These are phyloP conservation scores for Otis tarda DNA, from an alignment of 2,113 vertebrate species.

Conservation along the genomic window DNA sequence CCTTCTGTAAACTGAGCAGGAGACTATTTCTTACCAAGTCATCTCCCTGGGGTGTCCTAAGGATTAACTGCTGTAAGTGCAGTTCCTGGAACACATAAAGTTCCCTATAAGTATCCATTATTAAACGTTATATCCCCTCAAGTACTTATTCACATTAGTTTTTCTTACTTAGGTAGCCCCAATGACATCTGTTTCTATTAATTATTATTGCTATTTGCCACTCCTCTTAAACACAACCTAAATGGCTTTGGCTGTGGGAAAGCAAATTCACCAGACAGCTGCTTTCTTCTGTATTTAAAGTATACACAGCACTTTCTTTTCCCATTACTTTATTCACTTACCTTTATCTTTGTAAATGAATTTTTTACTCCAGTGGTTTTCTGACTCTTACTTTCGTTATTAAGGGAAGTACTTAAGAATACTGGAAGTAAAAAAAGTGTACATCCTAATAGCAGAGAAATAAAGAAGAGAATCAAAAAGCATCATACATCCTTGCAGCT, in stretches of 20 bases:
- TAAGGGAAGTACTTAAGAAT: neutral
- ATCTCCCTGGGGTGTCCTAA: neutral
- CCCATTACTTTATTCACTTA: neutral
- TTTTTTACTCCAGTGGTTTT: neutral
- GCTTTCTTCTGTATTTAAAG: constrained; percentile 13
- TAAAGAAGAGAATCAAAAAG: neutral
- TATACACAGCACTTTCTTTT: neutral
- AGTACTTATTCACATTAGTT: constrained; percentile 19
- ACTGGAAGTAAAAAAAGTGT: neutral
- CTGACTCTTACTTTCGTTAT: neutral
- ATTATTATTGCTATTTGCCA: constrained; percentile 35
- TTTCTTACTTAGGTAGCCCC: constrained; percentile 13
- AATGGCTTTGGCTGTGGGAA: neutral
- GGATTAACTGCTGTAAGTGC: constrained; percentile 31
- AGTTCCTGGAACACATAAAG: constrained; percentile 36
- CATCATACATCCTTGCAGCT: neutral
- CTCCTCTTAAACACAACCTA: neutral
- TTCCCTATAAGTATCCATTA: constrained; percentile 23
- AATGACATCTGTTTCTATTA: constrained; percentile 32
- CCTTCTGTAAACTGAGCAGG: neutral
- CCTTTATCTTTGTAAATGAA: neutral
- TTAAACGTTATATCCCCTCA: constrained; percentile 4
- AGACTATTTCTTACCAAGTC: neutral
- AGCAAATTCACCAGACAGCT: neutral
- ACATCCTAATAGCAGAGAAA: neutral